Evolutionary conservation across 1,140 invertebrate species (phyloP).

Genomic region (Cydia strobilella): DNA sequence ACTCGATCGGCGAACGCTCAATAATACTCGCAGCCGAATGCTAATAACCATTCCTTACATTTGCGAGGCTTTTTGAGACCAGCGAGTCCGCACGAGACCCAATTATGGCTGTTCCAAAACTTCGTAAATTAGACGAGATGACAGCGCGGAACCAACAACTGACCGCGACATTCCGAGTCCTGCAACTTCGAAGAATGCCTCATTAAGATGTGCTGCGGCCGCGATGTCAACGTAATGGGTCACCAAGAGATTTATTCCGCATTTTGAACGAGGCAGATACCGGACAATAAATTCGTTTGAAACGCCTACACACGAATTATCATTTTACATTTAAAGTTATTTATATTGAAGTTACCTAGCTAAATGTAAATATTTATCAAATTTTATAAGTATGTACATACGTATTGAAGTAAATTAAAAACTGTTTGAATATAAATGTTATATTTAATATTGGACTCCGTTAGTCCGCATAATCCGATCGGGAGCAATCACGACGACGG

Average conservation of each 20-base stretch:
- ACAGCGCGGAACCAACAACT: constrained; percentile 47
- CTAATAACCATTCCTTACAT: constrained; percentile 38
- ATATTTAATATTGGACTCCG: constrained; percentile 9
- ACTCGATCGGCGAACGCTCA: constrained; percentile 14
- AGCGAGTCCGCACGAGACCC: constrained; percentile 44
- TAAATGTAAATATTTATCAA: not conserved
- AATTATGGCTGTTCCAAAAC: constrained; percentile 60
- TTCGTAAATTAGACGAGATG: constrained; percentile 59
- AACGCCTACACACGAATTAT: constrained; percentile 2
- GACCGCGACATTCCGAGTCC: constrained; percentile 50
- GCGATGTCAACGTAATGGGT: constrained; percentile 22
- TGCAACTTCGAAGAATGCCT: constrained; percentile 41
- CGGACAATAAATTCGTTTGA: constrained; percentile 14
- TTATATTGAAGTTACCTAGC: not conserved
- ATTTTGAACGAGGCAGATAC: constrained; percentile 24
- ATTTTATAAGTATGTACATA: not conserved
- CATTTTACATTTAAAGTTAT: not conserved
- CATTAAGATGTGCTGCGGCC: constrained; percentile 39
- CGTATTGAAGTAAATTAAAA: not conserved
- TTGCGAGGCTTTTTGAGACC: constrained; percentile 41
- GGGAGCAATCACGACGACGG: constrained; percentile 12
- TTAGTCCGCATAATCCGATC: constrained; percentile 7
- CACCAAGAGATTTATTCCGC: constrained; percentile 23
- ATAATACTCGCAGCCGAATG: constrained; percentile 18
- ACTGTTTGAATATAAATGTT: not conserved